Conservation (phyloP, 2,797 vertebrate genomes). For the Psittacula echo region DNA sequence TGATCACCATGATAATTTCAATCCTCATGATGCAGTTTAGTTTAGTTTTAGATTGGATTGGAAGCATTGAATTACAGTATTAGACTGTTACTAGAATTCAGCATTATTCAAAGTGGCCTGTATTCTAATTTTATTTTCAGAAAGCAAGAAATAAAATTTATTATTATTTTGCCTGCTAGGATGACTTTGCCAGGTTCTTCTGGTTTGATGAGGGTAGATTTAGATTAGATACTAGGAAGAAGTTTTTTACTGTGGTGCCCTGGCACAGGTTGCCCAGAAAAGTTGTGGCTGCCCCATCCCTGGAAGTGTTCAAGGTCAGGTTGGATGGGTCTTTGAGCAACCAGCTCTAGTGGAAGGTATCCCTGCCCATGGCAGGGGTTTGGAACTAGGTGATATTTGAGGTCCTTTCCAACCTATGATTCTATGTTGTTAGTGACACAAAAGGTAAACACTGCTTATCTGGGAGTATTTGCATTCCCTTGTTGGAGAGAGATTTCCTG, state of each 20-base stretch:
- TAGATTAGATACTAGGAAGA: neutral
- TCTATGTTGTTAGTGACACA: neutral
- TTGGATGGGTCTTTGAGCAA: neutral
- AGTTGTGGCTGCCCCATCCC: neutral
- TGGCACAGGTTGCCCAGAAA: neutral
- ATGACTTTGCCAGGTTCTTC: neutral
- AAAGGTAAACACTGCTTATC: neutral
- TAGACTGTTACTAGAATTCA: neutral
- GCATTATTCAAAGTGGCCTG: neutral
- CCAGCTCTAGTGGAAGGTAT: neutral
- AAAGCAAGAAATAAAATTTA: neutral
- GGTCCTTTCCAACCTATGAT: neutral
- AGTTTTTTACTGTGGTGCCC: neutral
- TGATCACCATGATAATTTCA: neutral
- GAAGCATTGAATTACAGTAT: neutral
- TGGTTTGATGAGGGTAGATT: neutral
- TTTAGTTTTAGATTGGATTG: neutral
- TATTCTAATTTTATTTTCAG: neutral
- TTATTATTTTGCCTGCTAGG: neutral
- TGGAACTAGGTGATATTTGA: neutral
- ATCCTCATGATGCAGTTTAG: neutral
- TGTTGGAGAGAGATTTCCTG: neutral
- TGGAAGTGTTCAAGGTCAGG: neutral
- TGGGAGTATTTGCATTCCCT: neutral
- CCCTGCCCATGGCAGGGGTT: neutral